phyloP scores from a whole-genome alignment of 2,797 vertebrate species.

The Thalassophryne amazonica region DNA sequence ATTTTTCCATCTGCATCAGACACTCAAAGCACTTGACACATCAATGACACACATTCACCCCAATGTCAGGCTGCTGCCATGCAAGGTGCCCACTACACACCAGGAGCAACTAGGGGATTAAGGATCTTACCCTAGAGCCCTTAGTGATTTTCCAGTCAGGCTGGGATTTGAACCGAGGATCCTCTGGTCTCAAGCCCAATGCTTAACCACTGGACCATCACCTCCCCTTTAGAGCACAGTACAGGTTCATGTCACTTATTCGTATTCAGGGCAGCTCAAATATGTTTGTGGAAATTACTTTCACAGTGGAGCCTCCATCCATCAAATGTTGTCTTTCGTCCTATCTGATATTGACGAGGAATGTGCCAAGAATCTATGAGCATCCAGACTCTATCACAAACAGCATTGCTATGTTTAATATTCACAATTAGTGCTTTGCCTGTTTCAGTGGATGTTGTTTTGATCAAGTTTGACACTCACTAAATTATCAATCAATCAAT shows the following conservation, averaged over 20 bases:
- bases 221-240: not conserved
- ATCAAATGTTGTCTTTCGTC: conserved; percentile 40
- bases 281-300: conserved; percentile 43
- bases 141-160: too few species aligned
- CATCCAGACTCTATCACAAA: conserved; percentile 5
- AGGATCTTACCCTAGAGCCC: too few species aligned
- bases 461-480: conserved; percentile 27
- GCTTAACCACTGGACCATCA: too few species aligned
- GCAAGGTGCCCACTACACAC: too few species aligned
- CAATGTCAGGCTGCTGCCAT: too few species aligned
- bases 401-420: conserved; percentile 29
- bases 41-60: too few species aligned
- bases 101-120: too few species aligned
- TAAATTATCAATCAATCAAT: too few species aligned
- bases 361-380: conserved; percentile 21
- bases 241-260: conserved; percentile 3
- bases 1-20: too few species aligned
- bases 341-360: conserved; percentile 52
- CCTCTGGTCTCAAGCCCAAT: too few species aligned
- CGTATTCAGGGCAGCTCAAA: conserved; percentile 30
- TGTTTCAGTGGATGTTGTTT: not conserved
- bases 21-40: too few species aligned
- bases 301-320: conserved; percentile 51
- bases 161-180: too few species aligned
- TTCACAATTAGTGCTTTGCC: conserved; percentile 3